Evolutionary conservation across 2,113 vertebrate species (phyloP).

Genomic region (Mustelus asterias): DNA sequence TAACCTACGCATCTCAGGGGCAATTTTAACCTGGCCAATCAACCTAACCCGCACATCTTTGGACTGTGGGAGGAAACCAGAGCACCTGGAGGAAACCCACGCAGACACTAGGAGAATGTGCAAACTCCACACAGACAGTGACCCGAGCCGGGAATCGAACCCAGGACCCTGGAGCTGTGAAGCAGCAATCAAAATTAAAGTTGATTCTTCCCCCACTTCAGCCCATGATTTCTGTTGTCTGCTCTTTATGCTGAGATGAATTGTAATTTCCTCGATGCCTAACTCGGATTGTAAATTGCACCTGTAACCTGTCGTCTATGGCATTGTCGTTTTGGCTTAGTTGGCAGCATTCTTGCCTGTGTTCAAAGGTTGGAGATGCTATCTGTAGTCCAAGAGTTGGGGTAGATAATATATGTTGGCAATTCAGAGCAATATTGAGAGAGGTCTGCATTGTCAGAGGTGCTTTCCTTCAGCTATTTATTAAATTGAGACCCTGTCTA

Average conservation of each 20-base stretch:
- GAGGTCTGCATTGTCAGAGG: neutral
- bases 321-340: neutral
- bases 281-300: neutral
- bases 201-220: neutral
- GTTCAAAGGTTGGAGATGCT: neutral
- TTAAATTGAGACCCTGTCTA: neutral
- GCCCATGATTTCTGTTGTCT: neutral
- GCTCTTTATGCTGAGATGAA: neutral
- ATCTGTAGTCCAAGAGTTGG: neutral
- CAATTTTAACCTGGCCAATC: too few relatives aligned
- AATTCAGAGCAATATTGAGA: neutral
- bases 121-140: too few relatives aligned
- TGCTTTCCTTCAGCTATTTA: neutral
- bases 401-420: neutral
- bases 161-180: too few relatives aligned
- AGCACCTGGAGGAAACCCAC: too few relatives aligned
- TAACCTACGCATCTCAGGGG: too few relatives aligned
- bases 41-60: too few relatives aligned
- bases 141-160: too few relatives aligned
- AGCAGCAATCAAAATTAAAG: neutral
- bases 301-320: neutral
- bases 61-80: too few relatives aligned
- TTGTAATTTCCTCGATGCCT: neutral
- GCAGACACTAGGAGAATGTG: too few relatives aligned
- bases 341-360: neutral